phyloP scores from a whole-genome alignment of 2,888 invertebrate species.

The Harmothoe impar region DNA sequence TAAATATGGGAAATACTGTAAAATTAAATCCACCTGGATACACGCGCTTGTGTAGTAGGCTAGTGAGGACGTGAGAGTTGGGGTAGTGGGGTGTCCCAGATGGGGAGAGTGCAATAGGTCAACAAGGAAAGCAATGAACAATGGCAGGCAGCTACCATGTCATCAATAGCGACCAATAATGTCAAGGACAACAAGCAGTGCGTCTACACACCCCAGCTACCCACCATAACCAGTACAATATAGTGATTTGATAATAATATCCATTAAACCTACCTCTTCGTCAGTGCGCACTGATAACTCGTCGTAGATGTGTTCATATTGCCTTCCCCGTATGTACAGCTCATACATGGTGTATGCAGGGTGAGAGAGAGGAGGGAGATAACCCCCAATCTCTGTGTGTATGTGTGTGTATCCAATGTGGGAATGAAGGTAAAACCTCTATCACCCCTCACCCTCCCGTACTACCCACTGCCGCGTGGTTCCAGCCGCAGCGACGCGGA shows the following conservation, averaged over 20 bases:
- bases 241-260: not conserved
- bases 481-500: not conserved
- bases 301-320: slow-evolving; percentile 64
- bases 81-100: no score
- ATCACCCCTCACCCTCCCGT: no score
- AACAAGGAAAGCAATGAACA: slow-evolving; percentile 10
- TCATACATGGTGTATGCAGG: slow-evolving; percentile 57
- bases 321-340: slow-evolving; percentile 51
- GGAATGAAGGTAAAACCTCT: not conserved
- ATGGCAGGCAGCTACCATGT: not conserved
- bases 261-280: slow-evolving; percentile 30
- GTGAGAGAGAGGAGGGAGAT: not conserved
- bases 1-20: no score
- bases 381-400: not conserved
- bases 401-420: not conserved
- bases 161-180: not conserved
- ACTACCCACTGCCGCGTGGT: not conserved
- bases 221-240: not conserved
- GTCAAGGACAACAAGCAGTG: not conserved
- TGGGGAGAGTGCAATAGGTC: not conserved
- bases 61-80: no score
- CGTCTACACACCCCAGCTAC: not conserved
- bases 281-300: slow-evolving; percentile 29
- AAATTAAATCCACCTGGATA: no score
- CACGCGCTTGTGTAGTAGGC: no score